These are phyloP conservation scores for Bucco capensis DNA, from an alignment of 2,113 vertebrate genomes.

Conservation along the genomic window DNA sequence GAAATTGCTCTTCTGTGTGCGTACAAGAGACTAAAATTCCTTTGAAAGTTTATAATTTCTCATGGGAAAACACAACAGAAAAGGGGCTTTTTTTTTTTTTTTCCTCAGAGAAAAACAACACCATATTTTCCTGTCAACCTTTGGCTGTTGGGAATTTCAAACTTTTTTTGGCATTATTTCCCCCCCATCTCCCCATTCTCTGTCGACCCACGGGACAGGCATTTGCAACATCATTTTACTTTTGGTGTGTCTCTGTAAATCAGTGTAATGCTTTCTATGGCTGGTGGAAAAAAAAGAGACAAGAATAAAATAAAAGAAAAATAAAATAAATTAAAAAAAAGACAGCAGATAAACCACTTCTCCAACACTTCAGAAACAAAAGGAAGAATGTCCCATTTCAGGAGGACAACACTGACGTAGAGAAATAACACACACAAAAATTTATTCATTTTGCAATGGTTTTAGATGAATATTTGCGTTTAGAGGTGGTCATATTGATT, in stretches of 20 bases:
- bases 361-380: not conserved
- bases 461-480: not conserved
- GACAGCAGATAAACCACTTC: conserved; percentile 59
- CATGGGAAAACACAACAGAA: conserved; percentile 83
- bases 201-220: conserved; percentile 77
- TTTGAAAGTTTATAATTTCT: conserved; percentile 87
- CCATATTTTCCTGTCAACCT: conserved; percentile 86
- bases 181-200: conserved; percentile 82
- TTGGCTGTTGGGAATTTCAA: conserved; percentile 84
- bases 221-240: conserved; percentile 89
- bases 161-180: conserved; percentile 84
- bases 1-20: conserved; percentile 82
- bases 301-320: no score
- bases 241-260: conserved; percentile 84
- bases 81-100: no score
- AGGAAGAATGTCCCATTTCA: not conserved
- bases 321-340: no score
- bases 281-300: conserved; percentile 44
- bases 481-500: not conserved
- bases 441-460: not conserved
- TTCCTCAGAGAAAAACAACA: conserved; percentile 83
- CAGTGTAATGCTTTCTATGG: conserved; percentile 81
- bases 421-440: not conserved
- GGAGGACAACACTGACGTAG: not conserved
- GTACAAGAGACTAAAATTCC: conserved; percentile 81